Base-by-base conservation (phyloP, 2,888 invertebrate genomes). In the Andrena flavipes region DNA sequence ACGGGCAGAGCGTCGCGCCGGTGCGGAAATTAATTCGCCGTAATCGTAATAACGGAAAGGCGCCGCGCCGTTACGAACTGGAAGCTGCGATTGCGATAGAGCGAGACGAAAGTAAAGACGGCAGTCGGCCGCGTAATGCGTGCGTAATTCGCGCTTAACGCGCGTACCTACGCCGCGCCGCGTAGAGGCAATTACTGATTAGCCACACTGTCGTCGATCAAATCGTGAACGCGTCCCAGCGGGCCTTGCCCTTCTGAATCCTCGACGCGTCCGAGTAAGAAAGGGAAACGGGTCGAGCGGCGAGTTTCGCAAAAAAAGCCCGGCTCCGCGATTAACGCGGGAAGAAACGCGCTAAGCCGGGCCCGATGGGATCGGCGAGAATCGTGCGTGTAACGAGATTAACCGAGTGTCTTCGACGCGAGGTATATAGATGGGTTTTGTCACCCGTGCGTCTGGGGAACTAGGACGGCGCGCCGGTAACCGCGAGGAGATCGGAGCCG, bases 141-240 rank as follows among this genome's bases (percentile, higher is more conserved):
- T 80, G 82, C 88, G 90, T 91, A 92, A 92, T 90, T 87, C 90
- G 89, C 90, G 88, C 88, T 89, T 86, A 86, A 86, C 79, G 88
- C 85, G 87, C 90, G 88, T 88, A 89, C 42, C 42, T 16, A 16
- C 42, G 42, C 42, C 42, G 42, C 87, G 71, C 87, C 87, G 90
- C 84, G 89, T 86, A 89, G 88, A 86, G 90, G 84, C 92, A 92
- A 93, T 93, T 92, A 92, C 90, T 87, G 90, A 92, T 93, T 92
- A 84, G 92, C 87, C 84, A 90, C 89, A 89, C 90, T 88, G 86
- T 91, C 89, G 91, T 90, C 90, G 89, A 90, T 90, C 90, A 88
- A 84, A 87, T 82, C 87, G 84, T 80, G 89, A 87, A 89, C 88
- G 88, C 79, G 82, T 84, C 89, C 48, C 72, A 65, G 35, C 72